Evolutionary conservation across 2,113 vertebrate species (phyloP).

Genomic region (Sorex araneus): DNA sequence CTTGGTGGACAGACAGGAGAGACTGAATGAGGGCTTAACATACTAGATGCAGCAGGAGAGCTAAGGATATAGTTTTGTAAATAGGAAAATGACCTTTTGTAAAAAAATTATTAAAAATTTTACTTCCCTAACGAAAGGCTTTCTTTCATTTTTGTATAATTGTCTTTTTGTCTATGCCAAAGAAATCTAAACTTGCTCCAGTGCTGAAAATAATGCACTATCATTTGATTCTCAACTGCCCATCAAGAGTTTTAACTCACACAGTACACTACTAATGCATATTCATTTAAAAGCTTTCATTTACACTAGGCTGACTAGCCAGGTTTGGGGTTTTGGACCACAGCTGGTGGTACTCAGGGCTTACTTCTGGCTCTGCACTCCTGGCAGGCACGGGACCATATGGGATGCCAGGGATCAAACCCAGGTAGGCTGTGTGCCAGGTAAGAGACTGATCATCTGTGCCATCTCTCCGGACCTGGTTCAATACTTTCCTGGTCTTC

Average conservation of each 20-base stretch:
- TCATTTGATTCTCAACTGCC: not conserved
- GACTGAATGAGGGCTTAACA: not conserved
- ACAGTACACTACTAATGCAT: not conserved
- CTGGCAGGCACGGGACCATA: too few species aligned
- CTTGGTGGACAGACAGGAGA: slow-evolving; percentile 6
- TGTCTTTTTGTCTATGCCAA: not conserved
- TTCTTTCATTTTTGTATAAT: not conserved
- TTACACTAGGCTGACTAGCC: not conserved
- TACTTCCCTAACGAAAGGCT: not conserved
- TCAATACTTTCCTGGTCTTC: not conserved
- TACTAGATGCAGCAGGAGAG: not conserved
- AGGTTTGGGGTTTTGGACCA: not conserved
- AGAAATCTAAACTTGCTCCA: not conserved
- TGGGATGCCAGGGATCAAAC: too few species aligned
- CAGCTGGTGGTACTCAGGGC: too few species aligned
- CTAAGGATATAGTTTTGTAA: not conserved
- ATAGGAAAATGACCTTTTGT: not conserved
- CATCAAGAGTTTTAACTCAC: not conserved
- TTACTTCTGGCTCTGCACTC: too few species aligned
- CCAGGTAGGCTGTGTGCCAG: too few species aligned
- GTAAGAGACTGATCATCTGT: too few species aligned
- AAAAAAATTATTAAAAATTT: not conserved
- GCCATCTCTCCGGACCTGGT: not conserved
- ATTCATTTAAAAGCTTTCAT: not conserved
- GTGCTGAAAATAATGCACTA: not conserved